Percentiles rank a stretch among this genome's conserved stretches.
Conservation (phyloP, 2,888 invertebrate species). For the Liposcelis brunnea region DNA sequence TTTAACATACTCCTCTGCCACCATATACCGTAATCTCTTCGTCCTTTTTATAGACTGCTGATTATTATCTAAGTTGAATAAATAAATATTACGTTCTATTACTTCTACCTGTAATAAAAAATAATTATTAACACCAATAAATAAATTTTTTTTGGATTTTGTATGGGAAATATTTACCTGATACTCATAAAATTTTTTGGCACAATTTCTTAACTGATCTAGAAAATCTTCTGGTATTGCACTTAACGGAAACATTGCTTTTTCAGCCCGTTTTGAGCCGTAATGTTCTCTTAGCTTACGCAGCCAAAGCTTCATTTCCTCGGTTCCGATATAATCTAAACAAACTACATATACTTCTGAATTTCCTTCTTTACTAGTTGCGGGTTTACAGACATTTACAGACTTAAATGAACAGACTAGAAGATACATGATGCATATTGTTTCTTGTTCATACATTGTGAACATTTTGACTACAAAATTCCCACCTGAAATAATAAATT, state of each 20-base stretch:
- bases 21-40: slow-evolving; percentile 31
- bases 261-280: slow-evolving; percentile 26
- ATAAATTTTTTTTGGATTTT: no score
- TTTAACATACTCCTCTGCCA: slow-evolving; percentile 39
- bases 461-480: slow-evolving; percentile 76
- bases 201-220: slow-evolving; percentile 43
- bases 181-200: slow-evolving; percentile 43
- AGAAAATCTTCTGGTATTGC: slow-evolving; percentile 45
- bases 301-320: slow-evolving; percentile 28
- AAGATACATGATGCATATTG: slow-evolving; percentile 61
- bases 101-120: slow-evolving; percentile 16
- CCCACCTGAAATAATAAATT: slow-evolving; percentile 46
- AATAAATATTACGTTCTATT: slow-evolving; percentile 16
- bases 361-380: slow-evolving; percentile 86
- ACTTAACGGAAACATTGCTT: slow-evolving; percentile 37
- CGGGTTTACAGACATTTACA: slow-evolving; percentile 70
- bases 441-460: slow-evolving; percentile 71
- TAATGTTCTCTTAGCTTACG: slow-evolving; percentile 30
- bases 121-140: neutral
- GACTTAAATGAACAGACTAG: slow-evolving; percentile 54
- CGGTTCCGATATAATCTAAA: slow-evolving; percentile 36
- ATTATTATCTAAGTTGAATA: neutral
- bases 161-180: no score
- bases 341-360: slow-evolving; percentile 83
- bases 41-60: slow-evolving; percentile 20